Evolutionary conservation across 2,888 invertebrate species (phyloP), one percentile per base, ranked within the genome.

Genomic region (Eurytoma adleriae): DNA sequence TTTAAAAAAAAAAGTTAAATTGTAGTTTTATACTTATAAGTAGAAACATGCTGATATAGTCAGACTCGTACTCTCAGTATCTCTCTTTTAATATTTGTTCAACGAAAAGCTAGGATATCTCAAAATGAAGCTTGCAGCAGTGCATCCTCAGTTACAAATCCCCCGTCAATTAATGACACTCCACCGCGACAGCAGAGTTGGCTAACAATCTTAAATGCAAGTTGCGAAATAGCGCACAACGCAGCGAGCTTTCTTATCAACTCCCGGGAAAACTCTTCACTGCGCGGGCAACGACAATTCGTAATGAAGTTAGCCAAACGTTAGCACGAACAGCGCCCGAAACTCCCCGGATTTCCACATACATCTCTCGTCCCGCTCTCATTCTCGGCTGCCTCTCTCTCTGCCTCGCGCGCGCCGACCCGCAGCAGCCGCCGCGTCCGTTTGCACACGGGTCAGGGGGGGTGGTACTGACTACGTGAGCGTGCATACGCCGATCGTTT

Each of bases 281-380:
- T 5, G 27, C 59, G 48, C 20, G 5, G n/a, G 70, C 57, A 20
- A 59, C 40, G 20, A 59, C 48, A 20, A 14, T 20, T 16, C 16
- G 59, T 24, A 48, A 70, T 70, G n/a, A 57, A 56, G 59, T 30
- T 59, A 48, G 48, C 70, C 40, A 70, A 70, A 70, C 24, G 59
- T 59, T 70, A 70, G 59, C 48, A 16, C 59, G 48, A 59, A 48
- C 40, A 40, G 40, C 10, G 27, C 69, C n/a, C 56, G 56, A 69
- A 56, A 70, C 52, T 50, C 66, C 18, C 27, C 50, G 16, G 27
- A 50, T 68, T 16, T 54, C 54, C 56, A 16, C 56, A 48, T 59
- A 70, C 40, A 54, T 57, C 27, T n/a, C 40, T 30, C 62, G 16
- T 16, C 30, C 40, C 40, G 14, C 64, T 64, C 18, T 24, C 24